These are phyloP conservation scores for Cetonia aurata DNA, from an alignment of 2,888 invertebrate genomes.

Conservation along the genomic window DNA sequence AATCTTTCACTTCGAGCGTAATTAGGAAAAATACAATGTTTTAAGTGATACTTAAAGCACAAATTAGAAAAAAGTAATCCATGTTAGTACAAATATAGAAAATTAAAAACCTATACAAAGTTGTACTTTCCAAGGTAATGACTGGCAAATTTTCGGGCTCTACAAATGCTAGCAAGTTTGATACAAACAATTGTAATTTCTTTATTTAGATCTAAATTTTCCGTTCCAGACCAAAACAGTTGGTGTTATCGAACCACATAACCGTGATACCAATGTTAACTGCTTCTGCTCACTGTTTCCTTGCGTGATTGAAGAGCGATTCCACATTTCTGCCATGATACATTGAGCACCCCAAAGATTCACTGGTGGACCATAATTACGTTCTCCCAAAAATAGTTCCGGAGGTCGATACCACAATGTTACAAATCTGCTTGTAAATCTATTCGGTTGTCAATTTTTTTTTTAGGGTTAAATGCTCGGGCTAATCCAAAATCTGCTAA, in stretches of 20 bases:
- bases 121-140: too few species aligned
- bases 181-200: too few species aligned
- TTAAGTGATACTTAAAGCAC: too few species aligned
- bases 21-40: too few species aligned
- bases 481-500: constrained; percentile 98
- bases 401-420: constrained; percentile 94
- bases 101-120: too few species aligned
- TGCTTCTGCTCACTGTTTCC: constrained; percentile 98
- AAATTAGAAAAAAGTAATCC: too few species aligned
- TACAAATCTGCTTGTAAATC: constrained; percentile 98
- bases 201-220: constrained; percentile 87
- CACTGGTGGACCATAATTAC: constrained; percentile 97
- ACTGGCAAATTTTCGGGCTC: too few species aligned
- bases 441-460: constrained; percentile 86
- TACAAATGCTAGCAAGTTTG: too few species aligned
- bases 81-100: too few species aligned
- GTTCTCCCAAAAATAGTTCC: constrained; percentile 80
- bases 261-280: constrained; percentile 91
- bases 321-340: constrained; percentile 99
- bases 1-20: too few species aligned
- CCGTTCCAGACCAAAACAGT: constrained; percentile 96
- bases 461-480: constrained; percentile 90
- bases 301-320: constrained; percentile 92
- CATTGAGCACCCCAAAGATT: constrained; percentile 99
- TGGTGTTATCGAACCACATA: constrained; percentile 96